Base-by-base conservation (phyloP, 2,888 invertebrate genomes). In the Zhengitettix transpicula region DNA sequence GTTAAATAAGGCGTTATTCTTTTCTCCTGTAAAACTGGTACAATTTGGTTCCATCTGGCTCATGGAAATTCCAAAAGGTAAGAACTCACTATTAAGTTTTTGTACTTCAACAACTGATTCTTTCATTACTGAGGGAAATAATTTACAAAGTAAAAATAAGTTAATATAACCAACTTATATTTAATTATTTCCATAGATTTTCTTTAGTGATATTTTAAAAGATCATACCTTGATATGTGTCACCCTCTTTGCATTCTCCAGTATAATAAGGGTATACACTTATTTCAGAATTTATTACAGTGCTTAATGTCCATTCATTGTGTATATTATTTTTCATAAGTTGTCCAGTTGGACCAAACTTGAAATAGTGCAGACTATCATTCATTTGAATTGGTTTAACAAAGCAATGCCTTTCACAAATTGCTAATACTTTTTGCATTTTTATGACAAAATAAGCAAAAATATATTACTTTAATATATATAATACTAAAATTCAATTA, bases 281-380 rank as follows among this genome's bases (percentile, higher is more conserved):
- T 58, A 74, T 71, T 52, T 77, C 75, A 59, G 77, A 74, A 66
- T 74, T 75, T 7, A 74, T 72, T 42, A 77, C 68, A 67, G 75
- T 73, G 62, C 75, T 73, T 61, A 72, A 67, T 61, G 77, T 72
- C 81, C 81, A 82, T 67, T 81, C 77, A 1, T 71, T 72, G 66
- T 75, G 75, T n/a, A 82, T 70, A 67, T 80, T 81, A 59, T 77
- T 73, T 61, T 74, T 65, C 17, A 82, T 66, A n/a, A 80, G 65
- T 61, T 70, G 70, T 14, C 82, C 82, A 52, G 74, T 70, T 11
- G 78, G 74, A 1, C 77, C 80, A 61, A 72, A 68, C 65, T 66
- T 65, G 44, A 65, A 67, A 63, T 53, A 55, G 9, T 58, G 55
- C 17, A 54, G 28, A 1, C 41, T 16, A 3, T 56, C 52, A 56